Evolutionary conservation across 2,888 invertebrate genomes (phyloP), one percentile per base, ranked within the genome.

Genomic region (Heliconius charithonia): DNA sequence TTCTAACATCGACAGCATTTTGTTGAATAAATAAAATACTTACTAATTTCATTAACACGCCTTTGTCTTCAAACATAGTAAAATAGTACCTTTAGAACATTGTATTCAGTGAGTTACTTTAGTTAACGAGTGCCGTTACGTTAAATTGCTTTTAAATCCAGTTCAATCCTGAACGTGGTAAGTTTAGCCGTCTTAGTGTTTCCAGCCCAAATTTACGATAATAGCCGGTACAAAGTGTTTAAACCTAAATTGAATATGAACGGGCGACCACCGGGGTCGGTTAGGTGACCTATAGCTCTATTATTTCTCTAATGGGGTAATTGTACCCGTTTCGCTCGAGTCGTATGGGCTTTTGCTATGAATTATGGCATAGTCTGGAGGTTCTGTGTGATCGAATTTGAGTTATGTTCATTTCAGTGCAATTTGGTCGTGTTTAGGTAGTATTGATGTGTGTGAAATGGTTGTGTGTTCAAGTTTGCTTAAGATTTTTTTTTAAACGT

Each of bases 241-340:
- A 79, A 81, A 81, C 79, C 75, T 72, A 79, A 81, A 79, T 81
- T 81, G 75, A 81, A 81, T 79, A 75, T 77, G 71, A 73, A 71
- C 41, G 62, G 37, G 10, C 29, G 70, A 25, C 27, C 63, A 59
- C 59, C n/a, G n/a, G 10, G 59, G 37, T 59, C 41, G 45, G 77
- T 27, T 27, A 19, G 16, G 7, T 65, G 72, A 62, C 29, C 70
- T 65, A 75, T 45, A 56, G 73, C 25, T 66, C 77, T 70, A 65
- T 75, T 80, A 77, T 65, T 77, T 66, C 65, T 69, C 69, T 41
- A 66, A 72, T 71, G 32, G 37, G 22, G 66, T 77, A 77, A 66
- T 73, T 73, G 73, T 71, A 69, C 25, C 37, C 37, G 27, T 25
- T 25, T 63, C 27, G 41, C 1, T 32, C 41, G 25, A 27, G 63